Base-by-base conservation (phyloP, 2,888 invertebrate genomes). In the Frankliniella fusca region DNA sequence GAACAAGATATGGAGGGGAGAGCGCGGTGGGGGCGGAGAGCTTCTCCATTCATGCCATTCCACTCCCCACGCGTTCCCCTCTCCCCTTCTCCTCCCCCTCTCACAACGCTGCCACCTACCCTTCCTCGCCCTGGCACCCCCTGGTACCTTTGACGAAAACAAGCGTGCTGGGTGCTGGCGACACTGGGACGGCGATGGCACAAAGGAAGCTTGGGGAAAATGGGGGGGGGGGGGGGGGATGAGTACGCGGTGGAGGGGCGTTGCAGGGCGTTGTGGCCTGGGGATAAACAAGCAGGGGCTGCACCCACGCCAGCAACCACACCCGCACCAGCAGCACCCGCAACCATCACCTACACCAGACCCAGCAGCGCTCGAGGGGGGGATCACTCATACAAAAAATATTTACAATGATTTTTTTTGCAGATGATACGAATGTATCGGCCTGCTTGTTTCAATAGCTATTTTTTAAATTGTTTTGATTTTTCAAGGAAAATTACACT, bases 51-150 rank as follows among this genome's bases (percentile, higher is more conserved):
- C 54, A 54, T 54, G 54, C 54, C 54, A 18, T 38, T 38, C 38
- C 54, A 12, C 54, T 2, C 54, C 54, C 3, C 54, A 9, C 54
- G 15, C 54, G 54, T 15, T 11, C 50, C 50, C n/a, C 50, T 50
- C 50, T 50, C 54, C 18, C 54, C 18, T 9, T 2, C 54, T 7
- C 65, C 65, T 3, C 65, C 9, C 65, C n/a, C 65, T 18, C 83
- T 84, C 84, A 83, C 84, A 83, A 83, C 65, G 9, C 65, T n/a
- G 54, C 80, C 80, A 80, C 50, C 54, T 82, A 83, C 84, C 70
- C 82, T 82, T 27, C 80, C 54, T 28, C 80, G 61, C 81, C 70
- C 83, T 80, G 79, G 81, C 83, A 65, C 28, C 48, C 28, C 76
- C 70, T 70, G 70, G 70, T 70, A 70, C 70, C 27, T n/a, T 18